These are phyloP conservation scores for Rhombomys opimus DNA, from an alignment of 2,113 vertebrate species.

Conservation along the genomic window DNA sequence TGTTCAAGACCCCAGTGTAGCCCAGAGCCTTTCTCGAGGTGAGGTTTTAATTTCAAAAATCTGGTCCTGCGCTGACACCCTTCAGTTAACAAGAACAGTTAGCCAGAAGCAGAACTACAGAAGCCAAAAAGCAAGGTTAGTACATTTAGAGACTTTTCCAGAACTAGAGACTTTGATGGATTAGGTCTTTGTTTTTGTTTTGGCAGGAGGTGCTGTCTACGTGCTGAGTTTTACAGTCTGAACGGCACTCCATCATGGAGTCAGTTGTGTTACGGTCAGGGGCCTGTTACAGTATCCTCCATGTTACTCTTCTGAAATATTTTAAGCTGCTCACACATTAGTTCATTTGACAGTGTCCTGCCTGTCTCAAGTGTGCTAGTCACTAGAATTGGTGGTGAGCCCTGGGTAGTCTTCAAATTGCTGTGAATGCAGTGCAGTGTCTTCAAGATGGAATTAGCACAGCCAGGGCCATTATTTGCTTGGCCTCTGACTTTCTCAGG, in stretches of 20 bases:
- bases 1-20: neutral
- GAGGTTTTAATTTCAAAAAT: neutral
- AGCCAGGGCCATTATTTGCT: neutral
- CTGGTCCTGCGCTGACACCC: neutral
- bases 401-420: neutral
- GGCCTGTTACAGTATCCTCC: neutral
- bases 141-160: neutral
- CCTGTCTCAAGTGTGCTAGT: neutral
- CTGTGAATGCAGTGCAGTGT: neutral
- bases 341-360: neutral
- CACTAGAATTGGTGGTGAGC: neutral
- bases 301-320: neutral
- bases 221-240: neutral
- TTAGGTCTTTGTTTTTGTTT: neutral
- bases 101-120: neutral
- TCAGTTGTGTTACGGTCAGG: neutral
- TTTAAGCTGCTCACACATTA: neutral
- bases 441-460: neutral
- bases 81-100: neutral
- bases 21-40: neutral
- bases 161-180: neutral
- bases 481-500: neutral
- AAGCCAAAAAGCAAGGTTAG: neutral
- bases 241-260: neutral
- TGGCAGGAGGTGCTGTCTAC: neutral